Conservation (phyloP, 2,888 invertebrate species). For the Dastarcus helophoroides region DNA sequence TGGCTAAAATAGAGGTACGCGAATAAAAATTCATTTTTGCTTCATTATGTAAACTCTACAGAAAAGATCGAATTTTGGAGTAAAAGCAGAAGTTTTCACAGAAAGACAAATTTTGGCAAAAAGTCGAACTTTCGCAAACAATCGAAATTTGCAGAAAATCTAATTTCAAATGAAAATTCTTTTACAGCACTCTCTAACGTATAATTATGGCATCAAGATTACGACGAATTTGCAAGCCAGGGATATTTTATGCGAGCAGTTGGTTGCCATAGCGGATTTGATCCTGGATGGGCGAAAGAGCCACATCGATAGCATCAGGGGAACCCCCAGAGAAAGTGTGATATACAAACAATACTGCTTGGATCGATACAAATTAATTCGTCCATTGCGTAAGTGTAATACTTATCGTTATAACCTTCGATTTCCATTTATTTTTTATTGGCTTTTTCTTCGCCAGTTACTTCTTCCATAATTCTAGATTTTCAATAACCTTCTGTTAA, state of each 20-base stretch:
- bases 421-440: not conserved
- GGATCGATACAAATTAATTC: constrained; percentile 53
- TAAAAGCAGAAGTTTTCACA: no score
- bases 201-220: constrained; percentile 42
- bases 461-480: not conserved
- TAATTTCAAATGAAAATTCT: no score
- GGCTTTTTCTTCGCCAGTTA: not conserved
- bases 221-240: constrained; percentile 45
- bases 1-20: no score
- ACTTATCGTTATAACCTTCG: not conserved
- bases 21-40: no score
- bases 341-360: constrained; percentile 54
- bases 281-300: constrained; percentile 60
- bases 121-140: no score
- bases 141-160: no score
- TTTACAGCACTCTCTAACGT: constrained; percentile 35
- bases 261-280: constrained; percentile 57
- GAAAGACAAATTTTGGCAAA: no score
- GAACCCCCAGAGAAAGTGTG: constrained; percentile 42
- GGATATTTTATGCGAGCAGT: constrained; percentile 54
- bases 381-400: constrained; percentile 47
- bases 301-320: constrained; percentile 55
- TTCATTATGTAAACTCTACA: no score
- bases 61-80: no score
- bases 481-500: no score